These are phyloP conservation scores for Aleiodes testaceus DNA, from an alignment of 2,888 invertebrate species.

Conservation along the genomic window DNA sequence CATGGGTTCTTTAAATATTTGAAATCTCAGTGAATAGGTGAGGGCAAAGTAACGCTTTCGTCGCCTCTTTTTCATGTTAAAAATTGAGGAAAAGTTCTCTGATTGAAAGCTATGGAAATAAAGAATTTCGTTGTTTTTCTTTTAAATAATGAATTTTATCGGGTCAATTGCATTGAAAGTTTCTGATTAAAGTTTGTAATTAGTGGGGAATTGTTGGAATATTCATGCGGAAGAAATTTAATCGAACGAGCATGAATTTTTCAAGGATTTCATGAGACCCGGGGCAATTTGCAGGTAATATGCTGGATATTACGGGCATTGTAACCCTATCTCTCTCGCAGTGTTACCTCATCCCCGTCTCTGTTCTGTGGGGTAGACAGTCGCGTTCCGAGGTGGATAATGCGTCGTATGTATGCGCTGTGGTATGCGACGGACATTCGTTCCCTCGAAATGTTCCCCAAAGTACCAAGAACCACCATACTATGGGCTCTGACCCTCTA, in stretches of 20 bases:
- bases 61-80: not conserved
- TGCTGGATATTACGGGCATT: constrained; percentile 52
- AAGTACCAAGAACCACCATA: constrained; percentile 12
- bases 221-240: not conserved
- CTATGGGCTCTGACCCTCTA: constrained; percentile 14
- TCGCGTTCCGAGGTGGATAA: constrained; percentile 49
- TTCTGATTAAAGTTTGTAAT: too few species aligned
- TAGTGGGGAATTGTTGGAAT: too few species aligned
- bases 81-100: too few species aligned
- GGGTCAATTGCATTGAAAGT: too few species aligned
- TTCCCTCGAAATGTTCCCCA: constrained; percentile 50
- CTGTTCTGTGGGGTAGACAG: constrained; percentile 37
- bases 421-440: constrained; percentile 56
- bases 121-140: too few species aligned
- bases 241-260: not conserved
- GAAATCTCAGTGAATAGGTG: not conserved
- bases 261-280: too few species aligned
- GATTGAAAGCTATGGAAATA: too few species aligned
- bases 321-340: constrained; percentile 20
- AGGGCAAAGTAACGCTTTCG: not conserved
- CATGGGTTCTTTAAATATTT: constrained; percentile 48
- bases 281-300: constrained; percentile 55
- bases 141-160: too few species aligned
- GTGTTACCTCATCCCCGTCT: not conserved
- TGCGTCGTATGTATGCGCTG: constrained; percentile 61